Conservation (phyloP, 1,140 invertebrate genomes). For the Caenorhabditis tropicalis region DNA sequence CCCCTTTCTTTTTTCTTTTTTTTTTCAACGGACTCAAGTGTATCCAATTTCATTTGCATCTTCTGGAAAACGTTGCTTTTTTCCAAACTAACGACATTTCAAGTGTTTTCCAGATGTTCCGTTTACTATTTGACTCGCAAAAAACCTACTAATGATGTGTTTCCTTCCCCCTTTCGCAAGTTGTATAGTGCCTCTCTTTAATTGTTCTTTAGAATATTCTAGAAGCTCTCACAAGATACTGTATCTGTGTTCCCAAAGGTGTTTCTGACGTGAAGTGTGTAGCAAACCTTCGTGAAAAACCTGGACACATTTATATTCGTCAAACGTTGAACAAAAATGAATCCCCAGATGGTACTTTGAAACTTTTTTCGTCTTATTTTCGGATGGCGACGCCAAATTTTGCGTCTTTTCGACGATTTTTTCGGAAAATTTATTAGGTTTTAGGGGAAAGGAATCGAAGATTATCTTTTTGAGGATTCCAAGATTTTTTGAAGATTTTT, state of each 20-base stretch:
- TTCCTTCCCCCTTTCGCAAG: background rate
- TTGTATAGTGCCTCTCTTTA: background rate
- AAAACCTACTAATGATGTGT: no score
- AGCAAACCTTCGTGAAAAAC: background rate
- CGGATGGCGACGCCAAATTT: background rate
- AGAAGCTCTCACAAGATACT: background rate
- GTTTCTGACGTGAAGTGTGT: background rate
- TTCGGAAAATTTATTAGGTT: background rate
- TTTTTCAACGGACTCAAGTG: background rate
- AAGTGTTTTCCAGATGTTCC: constrained; percentile 6
- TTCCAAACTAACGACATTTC: background rate
- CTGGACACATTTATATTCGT: background rate
- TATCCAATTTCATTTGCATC: constrained; percentile 8
- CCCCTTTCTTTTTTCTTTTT: background rate
- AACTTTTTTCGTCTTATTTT: background rate
- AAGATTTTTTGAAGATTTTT: background rate
- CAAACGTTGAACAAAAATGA: background rate
- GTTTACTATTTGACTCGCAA: background rate
- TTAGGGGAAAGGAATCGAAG: background rate
- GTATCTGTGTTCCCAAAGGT: background rate
- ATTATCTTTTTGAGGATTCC: background rate
- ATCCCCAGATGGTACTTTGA: constrained; percentile 3
- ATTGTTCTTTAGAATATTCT: background rate
- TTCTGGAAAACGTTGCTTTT: background rate
- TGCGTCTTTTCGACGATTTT: background rate